phyloP scores from a whole-genome alignment of 2,113 vertebrate species.

The Neopipo cinnamomea region DNA sequence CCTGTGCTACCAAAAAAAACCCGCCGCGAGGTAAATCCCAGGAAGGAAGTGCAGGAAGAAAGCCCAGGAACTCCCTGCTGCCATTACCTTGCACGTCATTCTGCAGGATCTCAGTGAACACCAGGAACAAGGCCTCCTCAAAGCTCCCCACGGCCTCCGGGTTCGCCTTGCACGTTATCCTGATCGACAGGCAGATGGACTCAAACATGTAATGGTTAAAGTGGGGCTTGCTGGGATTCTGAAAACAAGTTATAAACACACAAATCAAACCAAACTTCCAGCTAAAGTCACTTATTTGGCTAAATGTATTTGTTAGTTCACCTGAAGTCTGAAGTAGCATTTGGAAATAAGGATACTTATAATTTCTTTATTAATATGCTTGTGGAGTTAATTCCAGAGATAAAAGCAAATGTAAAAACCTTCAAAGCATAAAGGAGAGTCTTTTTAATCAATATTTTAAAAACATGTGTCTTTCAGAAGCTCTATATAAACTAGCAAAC shows the following conservation, averaged over 20 bases:
- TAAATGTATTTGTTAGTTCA: neutral
- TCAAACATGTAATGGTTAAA: slow-evolving; percentile 99
- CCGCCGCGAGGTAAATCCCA: neutral
- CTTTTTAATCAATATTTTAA: neutral
- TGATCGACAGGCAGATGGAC: slow-evolving; percentile 92
- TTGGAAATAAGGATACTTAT: neutral
- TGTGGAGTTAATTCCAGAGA: neutral
- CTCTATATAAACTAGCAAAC: neutral
- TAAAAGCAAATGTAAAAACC: neutral
- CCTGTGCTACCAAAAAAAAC: neutral
- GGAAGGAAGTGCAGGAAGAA: neutral
- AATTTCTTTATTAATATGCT: neutral
- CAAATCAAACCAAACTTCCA: neutral
- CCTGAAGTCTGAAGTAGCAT: neutral
- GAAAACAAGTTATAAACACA: slow-evolving; percentile 30
- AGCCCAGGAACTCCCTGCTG: neutral
- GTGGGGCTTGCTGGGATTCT: slow-evolving; percentile 99
- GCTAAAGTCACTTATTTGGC: neutral
- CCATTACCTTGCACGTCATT: slow-evolving; percentile 91
- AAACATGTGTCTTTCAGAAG: neutral
- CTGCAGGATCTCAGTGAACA: slow-evolving; percentile 97
- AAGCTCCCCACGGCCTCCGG: slow-evolving; percentile 89
- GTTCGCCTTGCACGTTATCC: slow-evolving; percentile 95
- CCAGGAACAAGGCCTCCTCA: slow-evolving; percentile 95
- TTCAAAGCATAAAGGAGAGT: neutral